phyloP scores from a whole-genome alignment of 2,888 invertebrate species.

The Melinaea menophilus region DNA sequence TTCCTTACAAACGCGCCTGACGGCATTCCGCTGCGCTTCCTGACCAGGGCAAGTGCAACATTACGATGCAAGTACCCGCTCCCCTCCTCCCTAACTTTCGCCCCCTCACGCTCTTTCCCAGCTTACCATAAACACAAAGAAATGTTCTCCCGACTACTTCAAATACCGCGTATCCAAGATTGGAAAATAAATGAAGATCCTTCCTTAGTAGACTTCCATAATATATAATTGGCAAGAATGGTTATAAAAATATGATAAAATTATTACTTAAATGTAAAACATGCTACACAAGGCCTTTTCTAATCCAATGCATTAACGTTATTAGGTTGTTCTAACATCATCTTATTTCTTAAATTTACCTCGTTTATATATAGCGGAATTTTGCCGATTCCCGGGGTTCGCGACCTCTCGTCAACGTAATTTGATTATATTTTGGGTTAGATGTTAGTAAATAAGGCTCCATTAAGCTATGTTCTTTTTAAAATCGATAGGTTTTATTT shows the following conservation, averaged over 20 bases:
- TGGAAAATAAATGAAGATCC: not conserved
- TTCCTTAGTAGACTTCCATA: not conserved
- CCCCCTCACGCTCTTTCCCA: constrained; percentile 39
- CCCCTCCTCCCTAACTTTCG: constrained; percentile 37
- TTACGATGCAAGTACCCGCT: constrained; percentile 68
- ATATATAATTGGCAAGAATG: not conserved
- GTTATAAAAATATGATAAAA: not conserved
- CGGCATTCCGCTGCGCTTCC: constrained; percentile 78
- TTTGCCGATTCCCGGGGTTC: constrained; percentile 25
- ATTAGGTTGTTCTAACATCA: constrained; percentile 62
- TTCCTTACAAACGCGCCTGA: constrained; percentile 70
- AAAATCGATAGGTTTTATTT: constrained; percentile 14
- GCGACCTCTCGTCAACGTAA: constrained; percentile 32
- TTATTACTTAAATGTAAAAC: constrained; percentile 15
- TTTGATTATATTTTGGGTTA: constrained; percentile 29
- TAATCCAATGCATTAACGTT: constrained; percentile 70
- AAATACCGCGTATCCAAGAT: not conserved
- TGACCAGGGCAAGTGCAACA: constrained; percentile 76
- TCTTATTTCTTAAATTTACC: constrained; percentile 57
- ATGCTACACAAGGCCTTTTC: constrained; percentile 43
- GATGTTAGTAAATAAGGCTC: constrained; percentile 23
- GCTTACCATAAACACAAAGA: constrained; percentile 46
- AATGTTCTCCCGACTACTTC: constrained; percentile 37
- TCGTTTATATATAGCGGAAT: constrained; percentile 30
- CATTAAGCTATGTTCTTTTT: constrained; percentile 12